Base-by-base conservation (phyloP, 2,797 vertebrate genomes). In the Rhyacichthys aspro region DNA sequence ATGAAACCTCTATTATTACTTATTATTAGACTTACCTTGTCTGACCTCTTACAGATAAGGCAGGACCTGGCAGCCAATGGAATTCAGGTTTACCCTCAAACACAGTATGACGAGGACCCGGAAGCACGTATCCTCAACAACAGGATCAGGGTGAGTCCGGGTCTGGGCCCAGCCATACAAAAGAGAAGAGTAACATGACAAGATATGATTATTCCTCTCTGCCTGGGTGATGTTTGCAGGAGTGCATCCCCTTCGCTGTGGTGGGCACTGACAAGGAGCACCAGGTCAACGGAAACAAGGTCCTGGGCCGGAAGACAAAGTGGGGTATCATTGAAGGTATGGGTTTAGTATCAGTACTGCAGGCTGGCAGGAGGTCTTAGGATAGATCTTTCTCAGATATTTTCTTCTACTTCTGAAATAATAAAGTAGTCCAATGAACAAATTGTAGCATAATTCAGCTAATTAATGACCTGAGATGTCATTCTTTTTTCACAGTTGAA, bases 321-420 rank as follows among this genome's bases (percentile, higher is more conserved):
- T 98, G 97, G 96, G 97, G 97, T 44, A 91, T 98, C 79, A 93
- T 99, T 8, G 97, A 98, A 95, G 96, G 96, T 98, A 76, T 92
- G 88, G 5, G 17, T 7, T 33, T 8, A 15, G 5, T 52, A 23
- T 48, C 23, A 18, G 36, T 37, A 37, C 19, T 11, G 18, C 43
- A 43, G 23, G 3, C 7, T 14, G 0, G 23, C 23, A 28, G 23
- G 4, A 28, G 23, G 3, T 6, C 23, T 5, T 5, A 28, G 23
- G 23, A 28, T 28, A 28, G 23, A 28, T 28, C 23, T 42, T 43
- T 12, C 1, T 4, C 48, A n/a, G n/a, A n/a, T n/a, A n/a, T n/a
- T n/a, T n/a, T n/a, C n/a, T n/a, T n/a, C n/a, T n/a, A n/a, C n/a
- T n/a, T n/a, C n/a, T n/a, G n/a, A n/a, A n/a, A 8, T 5, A 43